These are phyloP conservation scores for Microctenopoma lineatum DNA, from an alignment of 2,797 vertebrate species.

Conservation along the genomic window DNA sequence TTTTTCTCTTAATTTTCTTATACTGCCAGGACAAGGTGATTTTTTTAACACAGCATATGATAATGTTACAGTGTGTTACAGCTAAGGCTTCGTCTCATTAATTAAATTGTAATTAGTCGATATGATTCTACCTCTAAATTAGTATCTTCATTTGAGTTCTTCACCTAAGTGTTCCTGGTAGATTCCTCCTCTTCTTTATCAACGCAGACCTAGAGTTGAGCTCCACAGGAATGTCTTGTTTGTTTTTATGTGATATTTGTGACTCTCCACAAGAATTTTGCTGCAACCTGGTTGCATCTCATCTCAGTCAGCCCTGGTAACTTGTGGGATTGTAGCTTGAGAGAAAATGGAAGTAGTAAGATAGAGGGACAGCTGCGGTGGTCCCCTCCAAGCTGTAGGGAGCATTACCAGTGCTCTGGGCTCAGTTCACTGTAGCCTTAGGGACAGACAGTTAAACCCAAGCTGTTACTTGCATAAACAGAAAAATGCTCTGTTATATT, in stretches of 20 bases:
- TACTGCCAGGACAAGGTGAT: neutral
- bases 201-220: conserved; percentile 67
- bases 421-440: conserved; percentile 51
- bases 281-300: conserved; percentile 50
- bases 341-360: conserved; percentile 54
- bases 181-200: conserved; percentile 61
- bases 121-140: conserved; percentile 15
- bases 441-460: conserved; percentile 51
- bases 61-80: too few relatives aligned
- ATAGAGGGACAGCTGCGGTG: conserved; percentile 62
- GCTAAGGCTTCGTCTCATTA: conserved; percentile 15
- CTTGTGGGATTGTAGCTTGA: conserved; percentile 46
- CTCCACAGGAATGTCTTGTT: conserved; percentile 60
- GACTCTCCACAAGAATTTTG: conserved; percentile 54
- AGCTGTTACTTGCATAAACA: conserved; percentile 61
- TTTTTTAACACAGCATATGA: too few relatives aligned
- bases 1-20: neutral
- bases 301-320: conserved; percentile 37
- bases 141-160: conserved; percentile 28
- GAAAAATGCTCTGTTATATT: conserved; percentile 19
- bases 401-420: conserved; percentile 64
- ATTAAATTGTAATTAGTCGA: conserved; percentile 41
- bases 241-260: conserved; percentile 68
- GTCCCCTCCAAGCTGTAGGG: conserved; percentile 58
- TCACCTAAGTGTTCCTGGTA: conserved; percentile 23